A percentile compares a stretch with the other conserved stretches of the same genome.
phyloP scores from a whole-genome alignment of 2,888 invertebrate species.

The Caenorhabditis afra region DNA sequence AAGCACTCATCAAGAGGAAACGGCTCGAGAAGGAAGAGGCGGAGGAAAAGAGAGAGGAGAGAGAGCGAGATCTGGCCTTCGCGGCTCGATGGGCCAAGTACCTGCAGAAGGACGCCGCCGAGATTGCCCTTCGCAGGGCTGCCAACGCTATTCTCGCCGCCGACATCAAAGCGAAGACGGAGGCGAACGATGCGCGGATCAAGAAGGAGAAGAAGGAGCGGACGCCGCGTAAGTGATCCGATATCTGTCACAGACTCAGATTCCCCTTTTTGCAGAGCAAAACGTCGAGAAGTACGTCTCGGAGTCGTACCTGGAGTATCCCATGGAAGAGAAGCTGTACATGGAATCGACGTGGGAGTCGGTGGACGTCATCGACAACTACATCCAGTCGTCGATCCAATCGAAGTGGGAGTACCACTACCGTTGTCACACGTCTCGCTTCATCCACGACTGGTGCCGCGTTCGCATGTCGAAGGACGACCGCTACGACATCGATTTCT shows the following conservation, averaged over 20 bases:
- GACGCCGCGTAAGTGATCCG: neutral
- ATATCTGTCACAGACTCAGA: too few species aligned
- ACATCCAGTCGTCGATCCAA: constrained; percentile 32
- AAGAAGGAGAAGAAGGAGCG: constrained; percentile 2
- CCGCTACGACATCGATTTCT: constrained; percentile 17
- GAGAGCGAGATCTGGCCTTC: too few species aligned
- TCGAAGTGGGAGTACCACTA: constrained; percentile 24
- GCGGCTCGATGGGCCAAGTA: neutral
- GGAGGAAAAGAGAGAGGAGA: neutral
- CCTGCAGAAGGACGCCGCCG: neutral
- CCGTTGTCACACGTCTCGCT: constrained; percentile 7
- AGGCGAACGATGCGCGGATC: neutral
- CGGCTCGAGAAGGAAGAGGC: too few species aligned
- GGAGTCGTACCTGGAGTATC: constrained; percentile 6
- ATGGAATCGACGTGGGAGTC: constrained; percentile 1
- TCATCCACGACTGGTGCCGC: constrained; percentile 26
- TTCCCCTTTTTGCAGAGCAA: constrained; percentile 13
- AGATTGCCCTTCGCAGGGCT: too few species aligned
- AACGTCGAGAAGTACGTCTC: constrained; percentile 19
- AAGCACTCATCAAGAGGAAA: too few species aligned
- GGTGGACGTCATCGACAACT: constrained; percentile 31
- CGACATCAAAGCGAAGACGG: neutral
- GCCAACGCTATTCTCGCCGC: neutral
- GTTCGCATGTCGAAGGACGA: constrained; percentile 3
- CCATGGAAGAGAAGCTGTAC: neutral